Percentiles rank a stretch among this genome's conserved stretches.
Evolutionary conservation across 2,888 invertebrate species (phyloP).

Genomic region (Oscheius sp.): DNA sequence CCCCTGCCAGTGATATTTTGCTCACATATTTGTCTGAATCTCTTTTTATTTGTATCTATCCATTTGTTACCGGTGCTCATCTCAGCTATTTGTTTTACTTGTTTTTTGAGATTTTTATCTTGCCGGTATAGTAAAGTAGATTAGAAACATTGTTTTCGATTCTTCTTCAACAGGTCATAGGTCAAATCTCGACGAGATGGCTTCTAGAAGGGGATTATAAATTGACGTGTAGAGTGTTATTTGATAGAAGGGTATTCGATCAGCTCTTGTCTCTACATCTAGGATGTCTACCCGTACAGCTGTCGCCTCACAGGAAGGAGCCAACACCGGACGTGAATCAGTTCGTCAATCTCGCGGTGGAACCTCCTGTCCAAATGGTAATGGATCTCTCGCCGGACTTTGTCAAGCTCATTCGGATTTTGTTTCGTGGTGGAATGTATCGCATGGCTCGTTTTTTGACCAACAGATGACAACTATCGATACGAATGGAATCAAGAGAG

Average conservation of each 20-base stretch:
- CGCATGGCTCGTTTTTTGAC: not conserved
- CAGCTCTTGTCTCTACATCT: no score
- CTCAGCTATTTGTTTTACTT: constrained; percentile 1
- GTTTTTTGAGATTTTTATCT: not conserved
- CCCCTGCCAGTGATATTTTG: constrained; percentile 22
- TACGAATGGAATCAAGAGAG: not conserved
- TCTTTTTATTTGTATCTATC: constrained; percentile 1
- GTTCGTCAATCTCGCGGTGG: no score
- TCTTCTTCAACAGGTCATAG: no score
- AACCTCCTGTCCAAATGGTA: no score
- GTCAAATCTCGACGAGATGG: no score
- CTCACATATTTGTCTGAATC: constrained; percentile 14
- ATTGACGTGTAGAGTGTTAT: no score
- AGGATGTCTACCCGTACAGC: no score
- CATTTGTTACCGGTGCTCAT: constrained; percentile 9
- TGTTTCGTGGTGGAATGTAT: not conserved
- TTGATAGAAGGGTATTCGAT: no score
- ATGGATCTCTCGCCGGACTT: not conserved
- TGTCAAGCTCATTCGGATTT: not conserved
- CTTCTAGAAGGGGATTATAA: no score
- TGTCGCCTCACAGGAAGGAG: no score
- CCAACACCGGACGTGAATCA: no score
- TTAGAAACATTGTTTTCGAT: not conserved
- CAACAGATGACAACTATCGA: not conserved
- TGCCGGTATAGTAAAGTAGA: constrained; percentile 26